Evolutionary conservation across 2,888 invertebrate genomes (phyloP).

Genomic region (Aleiodes testaceus): DNA sequence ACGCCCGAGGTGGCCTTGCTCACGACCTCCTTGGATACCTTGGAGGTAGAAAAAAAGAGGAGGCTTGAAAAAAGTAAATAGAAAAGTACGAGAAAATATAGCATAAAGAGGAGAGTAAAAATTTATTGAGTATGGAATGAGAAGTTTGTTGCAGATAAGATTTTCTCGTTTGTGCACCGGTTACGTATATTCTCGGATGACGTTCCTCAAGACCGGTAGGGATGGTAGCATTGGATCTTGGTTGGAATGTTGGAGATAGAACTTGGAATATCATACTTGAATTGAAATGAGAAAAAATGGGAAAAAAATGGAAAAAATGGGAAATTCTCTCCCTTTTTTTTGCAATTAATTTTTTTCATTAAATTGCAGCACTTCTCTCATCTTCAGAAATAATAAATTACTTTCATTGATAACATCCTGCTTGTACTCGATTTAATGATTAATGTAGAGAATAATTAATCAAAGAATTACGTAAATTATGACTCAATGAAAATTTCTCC

Average conservation of each 20-base stretch:
- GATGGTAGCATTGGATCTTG: background rate
- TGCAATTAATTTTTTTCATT: too few relatives aligned
- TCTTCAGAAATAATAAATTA: too few relatives aligned
- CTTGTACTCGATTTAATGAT: too few relatives aligned
- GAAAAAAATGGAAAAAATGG: too few relatives aligned
- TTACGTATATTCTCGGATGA: constrained; percentile 36
- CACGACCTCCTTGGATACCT: constrained; percentile 66
- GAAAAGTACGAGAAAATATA: constrained; percentile 9
- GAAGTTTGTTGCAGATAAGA: constrained; percentile 20
- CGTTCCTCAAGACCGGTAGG: constrained; percentile 40
- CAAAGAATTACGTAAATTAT: constrained; percentile 1
- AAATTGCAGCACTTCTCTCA: too few relatives aligned
- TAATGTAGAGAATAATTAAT: background rate
- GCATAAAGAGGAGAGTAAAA: constrained; percentile 27
- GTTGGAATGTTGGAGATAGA: constrained; percentile 1
- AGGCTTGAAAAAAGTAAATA: background rate
- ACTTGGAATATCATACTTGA: background rate
- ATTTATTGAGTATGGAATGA: background rate
- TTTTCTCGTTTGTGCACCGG: constrained; percentile 20
- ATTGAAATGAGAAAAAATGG: background rate
- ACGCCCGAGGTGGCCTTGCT: constrained; percentile 71
- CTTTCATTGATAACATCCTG: too few relatives aligned
- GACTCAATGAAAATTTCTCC: constrained; percentile 6
- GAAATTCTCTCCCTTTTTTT: too few relatives aligned
- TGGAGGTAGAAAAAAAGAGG: constrained; percentile 8